These are phyloP conservation scores for Ditula angustiorana DNA, from an alignment of 2,888 invertebrate species.

Conservation along the genomic window DNA sequence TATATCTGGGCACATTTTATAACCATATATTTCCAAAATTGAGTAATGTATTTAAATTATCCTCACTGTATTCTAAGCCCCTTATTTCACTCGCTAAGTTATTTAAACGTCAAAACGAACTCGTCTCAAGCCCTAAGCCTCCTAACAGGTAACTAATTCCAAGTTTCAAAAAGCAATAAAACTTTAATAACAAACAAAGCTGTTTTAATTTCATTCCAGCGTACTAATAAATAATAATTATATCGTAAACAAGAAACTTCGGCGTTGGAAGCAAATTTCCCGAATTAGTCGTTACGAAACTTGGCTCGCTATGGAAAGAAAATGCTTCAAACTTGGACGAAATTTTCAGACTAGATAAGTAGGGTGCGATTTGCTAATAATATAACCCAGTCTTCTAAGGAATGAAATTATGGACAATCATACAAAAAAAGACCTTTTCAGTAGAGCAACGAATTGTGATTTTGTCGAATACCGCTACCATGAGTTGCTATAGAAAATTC, in stretches of 20 bases:
- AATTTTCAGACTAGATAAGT: slow-evolving; percentile 60
- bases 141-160: slow-evolving; percentile 30
- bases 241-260: slow-evolving; percentile 55
- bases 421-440: too few species aligned
- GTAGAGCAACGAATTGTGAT: too few species aligned
- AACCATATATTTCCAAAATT: too few species aligned
- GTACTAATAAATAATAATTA: slow-evolving; percentile 70
- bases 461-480: too few species aligned
- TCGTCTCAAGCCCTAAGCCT: neutral
- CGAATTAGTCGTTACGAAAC: slow-evolving; percentile 49
- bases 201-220: slow-evolving; percentile 35
- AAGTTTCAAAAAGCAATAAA: slow-evolving; percentile 37
- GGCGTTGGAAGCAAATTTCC: slow-evolving; percentile 52
- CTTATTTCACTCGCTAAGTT: neutral
- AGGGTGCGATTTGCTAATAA: slow-evolving; percentile 44
- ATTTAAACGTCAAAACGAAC: slow-evolving; percentile 5
- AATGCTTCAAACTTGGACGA: slow-evolving; percentile 52
- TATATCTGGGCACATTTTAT: too few species aligned
- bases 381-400: neutral
- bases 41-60: neutral
- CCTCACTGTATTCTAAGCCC: neutral
- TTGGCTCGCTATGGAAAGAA: slow-evolving; percentile 43
- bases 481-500: too few species aligned
- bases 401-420: neutral
- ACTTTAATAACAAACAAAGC: slow-evolving; percentile 37